Percentiles rank a stretch among this genome's conserved stretches.
phyloP scores from a whole-genome alignment of 2,888 invertebrate genomes.

The Empis stercorea region DNA sequence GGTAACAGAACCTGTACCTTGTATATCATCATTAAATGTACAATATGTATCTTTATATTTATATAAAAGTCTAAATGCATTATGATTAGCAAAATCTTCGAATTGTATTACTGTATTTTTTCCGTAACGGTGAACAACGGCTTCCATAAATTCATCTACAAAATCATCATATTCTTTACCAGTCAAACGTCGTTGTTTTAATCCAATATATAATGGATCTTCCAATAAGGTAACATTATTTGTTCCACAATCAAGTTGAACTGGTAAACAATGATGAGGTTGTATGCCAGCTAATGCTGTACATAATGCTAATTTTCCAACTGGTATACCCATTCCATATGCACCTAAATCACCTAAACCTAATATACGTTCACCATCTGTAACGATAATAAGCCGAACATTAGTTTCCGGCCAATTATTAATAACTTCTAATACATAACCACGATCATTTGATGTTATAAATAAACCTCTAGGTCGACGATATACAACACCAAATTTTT shows the following conservation, averaged over 20 bases:
- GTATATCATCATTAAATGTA: constrained; percentile 99
- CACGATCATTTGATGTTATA: constrained; percentile 82
- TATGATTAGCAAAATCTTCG: constrained; percentile 96
- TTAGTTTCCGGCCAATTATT: constrained; percentile 54
- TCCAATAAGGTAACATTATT: constrained; percentile 73
- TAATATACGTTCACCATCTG: constrained; percentile 95
- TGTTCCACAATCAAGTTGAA: constrained; percentile 86
- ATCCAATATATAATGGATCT: constrained; percentile 92
- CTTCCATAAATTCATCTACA: constrained; percentile 94
- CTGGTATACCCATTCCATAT: constrained; percentile 97
- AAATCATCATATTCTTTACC: constrained; percentile 84
- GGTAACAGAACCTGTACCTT: constrained; percentile 92
- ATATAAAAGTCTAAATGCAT: constrained; percentile 85
- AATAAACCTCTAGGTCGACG: constrained; percentile 83
- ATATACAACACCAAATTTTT: constrained; percentile 81
- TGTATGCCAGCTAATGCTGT: constrained; percentile 95
- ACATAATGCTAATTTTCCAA: constrained; percentile 93
- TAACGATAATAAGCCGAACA: constrained; percentile 83
- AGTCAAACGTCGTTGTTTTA: constrained; percentile 68
- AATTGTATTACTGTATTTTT: constrained; percentile 82
- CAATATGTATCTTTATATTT: constrained; percentile 83
- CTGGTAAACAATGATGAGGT: constrained; percentile 88
- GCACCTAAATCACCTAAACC: constrained; percentile 96
- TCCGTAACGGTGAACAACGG: constrained; percentile 71
- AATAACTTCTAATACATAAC: constrained; percentile 68